These are phyloP conservation scores for Cyprinodon tularosa DNA, from an alignment of 2,113 vertebrate species.

Conservation along the genomic window DNA sequence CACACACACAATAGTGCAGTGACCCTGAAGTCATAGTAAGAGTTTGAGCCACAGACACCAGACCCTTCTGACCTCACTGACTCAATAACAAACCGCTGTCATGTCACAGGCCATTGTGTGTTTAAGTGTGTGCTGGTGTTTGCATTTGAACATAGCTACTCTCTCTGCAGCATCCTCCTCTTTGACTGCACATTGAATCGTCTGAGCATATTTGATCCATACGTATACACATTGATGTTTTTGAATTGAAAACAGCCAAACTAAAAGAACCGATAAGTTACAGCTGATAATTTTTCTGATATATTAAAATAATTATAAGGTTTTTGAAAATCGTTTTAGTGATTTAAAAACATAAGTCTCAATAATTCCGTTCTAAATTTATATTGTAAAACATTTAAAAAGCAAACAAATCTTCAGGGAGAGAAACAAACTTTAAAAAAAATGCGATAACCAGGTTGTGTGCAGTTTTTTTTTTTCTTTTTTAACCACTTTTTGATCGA, in stretches of 20 bases:
- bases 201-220: too few relatives aligned
- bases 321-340: not conserved
- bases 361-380: not conserved
- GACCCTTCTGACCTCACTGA: constrained; percentile 34
- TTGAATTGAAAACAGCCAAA: not conserved
- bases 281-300: not conserved
- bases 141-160: not conserved
- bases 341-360: not conserved
- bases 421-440: too few relatives aligned
- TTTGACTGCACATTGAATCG: not conserved
- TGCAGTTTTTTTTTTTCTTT: too few relatives aligned
- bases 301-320: too few relatives aligned
- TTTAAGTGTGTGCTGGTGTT: constrained; percentile 13
- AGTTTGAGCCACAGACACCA: constrained; percentile 35
- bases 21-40: constrained; percentile 20
- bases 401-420: too few relatives aligned
- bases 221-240: not conserved
- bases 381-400: not conserved
- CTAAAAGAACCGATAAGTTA: not conserved
- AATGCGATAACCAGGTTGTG: too few relatives aligned
- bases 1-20: not conserved
- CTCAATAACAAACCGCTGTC: constrained; percentile 65
- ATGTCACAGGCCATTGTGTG: constrained; percentile 17
- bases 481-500: too few relatives aligned
- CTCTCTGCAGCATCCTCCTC: not conserved